A percentile compares a stretch with the other conserved stretches of the same genome.
Evolutionary conservation across 30 jellyfish, hydroid and myxozoan species (phyloP).

Genomic region (Haliclystus octoradiatus): DNA sequence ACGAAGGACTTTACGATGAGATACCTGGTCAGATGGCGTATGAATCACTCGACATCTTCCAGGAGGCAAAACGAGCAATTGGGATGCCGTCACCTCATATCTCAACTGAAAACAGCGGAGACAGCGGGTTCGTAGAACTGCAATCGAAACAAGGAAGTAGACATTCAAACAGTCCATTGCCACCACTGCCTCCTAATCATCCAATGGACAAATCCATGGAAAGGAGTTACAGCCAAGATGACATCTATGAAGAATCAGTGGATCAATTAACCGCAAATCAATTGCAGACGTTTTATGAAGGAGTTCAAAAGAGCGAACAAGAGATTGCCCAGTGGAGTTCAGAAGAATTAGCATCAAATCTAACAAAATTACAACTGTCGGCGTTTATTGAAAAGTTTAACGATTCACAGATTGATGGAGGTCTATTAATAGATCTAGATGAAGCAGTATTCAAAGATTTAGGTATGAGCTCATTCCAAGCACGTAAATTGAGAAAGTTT

Average conservation of each 20-base stretch:
- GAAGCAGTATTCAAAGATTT: conserved; percentile 83
- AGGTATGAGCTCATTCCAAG: conserved; percentile 67
- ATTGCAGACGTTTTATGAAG: conserved; percentile 32
- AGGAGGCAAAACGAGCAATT: conserved; percentile 14
- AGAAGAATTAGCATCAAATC: conserved; percentile 42
- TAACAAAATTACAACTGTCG: conserved; percentile 20
- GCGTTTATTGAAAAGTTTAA: conserved; percentile 19
- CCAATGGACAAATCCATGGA: conserved; percentile 32
- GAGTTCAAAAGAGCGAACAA: conserved; percentile 54
- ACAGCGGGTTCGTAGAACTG: conserved; percentile 91
- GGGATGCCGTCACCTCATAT: conserved; percentile 15
- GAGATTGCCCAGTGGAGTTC: conserved; percentile 47
- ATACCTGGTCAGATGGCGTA: conserved; percentile 43
- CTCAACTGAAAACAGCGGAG: conserved; percentile 27
- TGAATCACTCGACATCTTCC: conserved; percentile 21
- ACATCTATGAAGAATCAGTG: conserved; percentile 1
- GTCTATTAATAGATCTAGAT: conserved; percentile 65
- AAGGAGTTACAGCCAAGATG: conserved; percentile 17
- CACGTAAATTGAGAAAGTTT: conserved; percentile 74
- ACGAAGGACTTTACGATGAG: conserved; percentile 47
- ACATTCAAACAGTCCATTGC: conserved; percentile 56
- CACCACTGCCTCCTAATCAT: conserved; percentile 84
- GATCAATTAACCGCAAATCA: conserved; percentile 2
- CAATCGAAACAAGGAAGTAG: too few species aligned
- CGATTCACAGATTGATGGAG: conserved; percentile 86